phyloP scores from a whole-genome alignment of 2,888 invertebrate genomes.

The Galerucella nymphaeae region DNA sequence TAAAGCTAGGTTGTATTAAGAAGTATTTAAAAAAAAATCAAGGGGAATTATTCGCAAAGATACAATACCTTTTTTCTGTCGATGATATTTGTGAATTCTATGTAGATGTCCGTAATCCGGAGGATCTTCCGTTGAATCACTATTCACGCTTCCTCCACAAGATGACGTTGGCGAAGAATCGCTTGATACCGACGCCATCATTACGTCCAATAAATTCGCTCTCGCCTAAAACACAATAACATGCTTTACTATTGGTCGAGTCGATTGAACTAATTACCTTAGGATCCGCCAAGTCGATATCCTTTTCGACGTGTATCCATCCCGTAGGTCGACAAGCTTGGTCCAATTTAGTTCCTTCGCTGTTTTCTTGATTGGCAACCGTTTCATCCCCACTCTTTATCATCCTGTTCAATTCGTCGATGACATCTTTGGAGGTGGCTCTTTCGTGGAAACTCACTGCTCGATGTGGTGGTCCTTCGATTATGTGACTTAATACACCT shows the following conservation, averaged over 20 bases:
- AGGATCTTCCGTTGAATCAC: slow-evolving; percentile 71
- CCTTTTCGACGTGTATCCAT: slow-evolving; percentile 83
- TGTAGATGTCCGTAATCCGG: slow-evolving; percentile 78
- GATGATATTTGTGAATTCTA: slow-evolving; percentile 74
- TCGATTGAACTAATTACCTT: slow-evolving; percentile 68
- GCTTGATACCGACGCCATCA: slow-evolving; percentile 76
- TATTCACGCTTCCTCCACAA: slow-evolving; percentile 72
- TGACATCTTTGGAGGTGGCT: slow-evolving; percentile 80
- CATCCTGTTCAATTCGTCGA: slow-evolving; percentile 78
- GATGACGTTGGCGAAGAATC: slow-evolving; percentile 77
- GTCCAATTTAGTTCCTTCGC: slow-evolving; percentile 65
- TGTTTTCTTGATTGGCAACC: slow-evolving; percentile 42
- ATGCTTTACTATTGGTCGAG: background rate
- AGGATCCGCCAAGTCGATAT: slow-evolving; percentile 82
- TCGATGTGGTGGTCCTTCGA: slow-evolving; percentile 68
- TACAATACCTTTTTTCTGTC: slow-evolving; percentile 79
- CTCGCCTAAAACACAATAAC: slow-evolving; percentile 69
- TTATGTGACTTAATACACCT: slow-evolving; percentile 62
- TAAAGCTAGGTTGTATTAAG: background rate
- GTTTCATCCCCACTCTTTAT: slow-evolving; percentile 69
- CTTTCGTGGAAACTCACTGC: slow-evolving; percentile 78
- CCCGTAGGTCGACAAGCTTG: slow-evolving; percentile 78
- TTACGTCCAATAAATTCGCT: slow-evolving; percentile 80
- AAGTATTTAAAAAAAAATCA: background rate
- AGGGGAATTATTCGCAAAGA: background rate